Evolutionary conservation across 1,140 invertebrate species (phyloP).

Genomic region (Muscidifurax raptorellus): DNA sequence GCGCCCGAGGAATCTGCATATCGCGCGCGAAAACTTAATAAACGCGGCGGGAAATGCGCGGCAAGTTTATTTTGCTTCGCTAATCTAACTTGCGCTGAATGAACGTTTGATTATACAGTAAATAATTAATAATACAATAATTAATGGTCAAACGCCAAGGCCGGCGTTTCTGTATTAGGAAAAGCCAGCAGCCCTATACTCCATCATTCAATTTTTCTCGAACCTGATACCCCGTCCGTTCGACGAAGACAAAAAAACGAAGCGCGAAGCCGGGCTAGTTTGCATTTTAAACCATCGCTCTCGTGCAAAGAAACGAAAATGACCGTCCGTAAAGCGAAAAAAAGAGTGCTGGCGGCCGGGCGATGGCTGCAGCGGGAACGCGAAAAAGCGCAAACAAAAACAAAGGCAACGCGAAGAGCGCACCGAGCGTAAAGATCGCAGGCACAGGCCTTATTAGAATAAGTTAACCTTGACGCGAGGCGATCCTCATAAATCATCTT

Average conservation of each 20-base stretch:
- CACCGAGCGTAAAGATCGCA: constrained; percentile 15
- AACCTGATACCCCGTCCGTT: not conserved
- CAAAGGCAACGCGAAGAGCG: not conserved
- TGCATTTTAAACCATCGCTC: constrained; percentile 36
- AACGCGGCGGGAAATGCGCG: constrained; percentile 21
- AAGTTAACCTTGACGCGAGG: constrained; percentile 45
- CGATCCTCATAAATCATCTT: constrained; percentile 54
- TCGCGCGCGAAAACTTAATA: constrained; percentile 46
- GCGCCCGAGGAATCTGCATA: constrained; percentile 25
- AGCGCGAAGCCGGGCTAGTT: constrained; percentile 19
- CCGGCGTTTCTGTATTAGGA: constrained; percentile 7
- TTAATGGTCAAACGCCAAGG: not conserved
- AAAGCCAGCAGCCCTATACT: constrained; percentile 31
- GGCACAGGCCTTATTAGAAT: constrained; percentile 43
- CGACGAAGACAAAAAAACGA: constrained; percentile 12
- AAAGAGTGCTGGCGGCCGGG: not conserved
- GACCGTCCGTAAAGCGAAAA: not conserved
- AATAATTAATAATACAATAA: not conserved
- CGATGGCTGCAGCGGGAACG: not conserved
- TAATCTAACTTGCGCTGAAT: not conserved
- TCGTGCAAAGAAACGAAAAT: not conserved
- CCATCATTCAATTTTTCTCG: constrained; percentile 45
- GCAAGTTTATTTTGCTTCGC: constrained; percentile 36
- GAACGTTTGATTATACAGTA: no score
- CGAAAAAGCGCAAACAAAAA: constrained; percentile 38